Conservation (phyloP, 2,888 invertebrate species). For the Synergus laeviventris region DNA sequence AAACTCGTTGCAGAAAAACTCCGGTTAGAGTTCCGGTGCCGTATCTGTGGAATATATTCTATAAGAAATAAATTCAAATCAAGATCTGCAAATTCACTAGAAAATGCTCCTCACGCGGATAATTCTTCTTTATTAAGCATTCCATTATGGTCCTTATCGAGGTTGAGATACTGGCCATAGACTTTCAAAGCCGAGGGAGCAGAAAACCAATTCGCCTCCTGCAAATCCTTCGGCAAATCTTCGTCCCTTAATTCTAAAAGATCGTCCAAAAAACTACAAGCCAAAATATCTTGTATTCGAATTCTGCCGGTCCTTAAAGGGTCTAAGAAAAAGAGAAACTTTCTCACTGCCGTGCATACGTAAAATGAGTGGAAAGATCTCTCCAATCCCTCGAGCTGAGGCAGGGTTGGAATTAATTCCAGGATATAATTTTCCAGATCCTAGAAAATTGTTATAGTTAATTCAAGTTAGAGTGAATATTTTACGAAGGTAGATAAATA, state of each 20-base stretch:
- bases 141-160: slow-evolving; percentile 96
- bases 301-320: slow-evolving; percentile 92
- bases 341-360: slow-evolving; percentile 95
- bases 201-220: slow-evolving; percentile 95
- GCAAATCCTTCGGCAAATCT: slow-evolving; percentile 88
- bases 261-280: slow-evolving; percentile 94
- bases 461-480: neutral
- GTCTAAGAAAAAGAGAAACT: slow-evolving; percentile 97
- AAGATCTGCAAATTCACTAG: slow-evolving; percentile 1
- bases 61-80: slow-evolving; percentile 9
- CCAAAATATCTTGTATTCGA: slow-evolving; percentile 92
- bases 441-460: slow-evolving; percentile 76
- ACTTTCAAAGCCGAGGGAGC: slow-evolving; percentile 92
- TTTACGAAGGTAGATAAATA: too few species aligned
- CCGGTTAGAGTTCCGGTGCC: slow-evolving; percentile 94
- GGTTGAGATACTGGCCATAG: slow-evolving; percentile 94
- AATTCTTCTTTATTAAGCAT: slow-evolving; percentile 95
- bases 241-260: slow-evolving; percentile 91
- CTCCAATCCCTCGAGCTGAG: slow-evolving; percentile 92
- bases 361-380: slow-evolving; percentile 97
- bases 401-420: slow-evolving; percentile 93
- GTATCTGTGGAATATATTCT: slow-evolving; percentile 78
- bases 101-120: slow-evolving; percentile 80
- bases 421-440: slow-evolving; percentile 96
- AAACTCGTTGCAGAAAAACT: slow-evolving; percentile 94